Evolutionary conservation across 2,797 vertebrate genomes (phyloP).

Genomic region (Gallinago stenura): DNA sequence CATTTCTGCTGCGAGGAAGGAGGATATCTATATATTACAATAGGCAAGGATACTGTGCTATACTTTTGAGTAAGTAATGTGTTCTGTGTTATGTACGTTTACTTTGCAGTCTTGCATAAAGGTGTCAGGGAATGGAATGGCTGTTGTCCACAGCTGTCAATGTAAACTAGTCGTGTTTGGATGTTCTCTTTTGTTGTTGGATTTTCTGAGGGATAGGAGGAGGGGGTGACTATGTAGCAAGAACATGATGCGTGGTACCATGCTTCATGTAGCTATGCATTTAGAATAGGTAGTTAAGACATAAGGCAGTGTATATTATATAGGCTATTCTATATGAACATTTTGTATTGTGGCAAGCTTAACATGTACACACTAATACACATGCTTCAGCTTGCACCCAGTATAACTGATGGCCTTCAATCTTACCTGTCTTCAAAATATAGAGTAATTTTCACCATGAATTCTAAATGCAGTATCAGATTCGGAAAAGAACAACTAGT

Average conservation of each 20-base stretch:
- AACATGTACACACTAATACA: neutral
- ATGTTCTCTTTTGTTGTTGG: neutral
- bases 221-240: neutral
- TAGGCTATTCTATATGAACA: neutral
- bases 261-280: neutral
- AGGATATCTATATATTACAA: neutral
- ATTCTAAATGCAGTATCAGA: neutral
- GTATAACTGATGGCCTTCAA: accelerated
- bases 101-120: neutral
- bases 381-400: neutral
- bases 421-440: neutral
- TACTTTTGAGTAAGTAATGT: neutral
- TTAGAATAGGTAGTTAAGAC: neutral
- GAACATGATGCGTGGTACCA: neutral
- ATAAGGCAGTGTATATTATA: neutral
- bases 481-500: neutral
- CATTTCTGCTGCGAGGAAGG: neutral
- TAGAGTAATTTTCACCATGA: neutral
- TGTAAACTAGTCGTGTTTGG: neutral
- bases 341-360: neutral
- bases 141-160: neutral
- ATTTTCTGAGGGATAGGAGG: neutral
- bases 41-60: accelerated
- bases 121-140: too few species aligned
- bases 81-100: neutral